These are phyloP conservation scores for Laothoe populi DNA, from an alignment of 2,888 invertebrate genomes.

Conservation along the genomic window DNA sequence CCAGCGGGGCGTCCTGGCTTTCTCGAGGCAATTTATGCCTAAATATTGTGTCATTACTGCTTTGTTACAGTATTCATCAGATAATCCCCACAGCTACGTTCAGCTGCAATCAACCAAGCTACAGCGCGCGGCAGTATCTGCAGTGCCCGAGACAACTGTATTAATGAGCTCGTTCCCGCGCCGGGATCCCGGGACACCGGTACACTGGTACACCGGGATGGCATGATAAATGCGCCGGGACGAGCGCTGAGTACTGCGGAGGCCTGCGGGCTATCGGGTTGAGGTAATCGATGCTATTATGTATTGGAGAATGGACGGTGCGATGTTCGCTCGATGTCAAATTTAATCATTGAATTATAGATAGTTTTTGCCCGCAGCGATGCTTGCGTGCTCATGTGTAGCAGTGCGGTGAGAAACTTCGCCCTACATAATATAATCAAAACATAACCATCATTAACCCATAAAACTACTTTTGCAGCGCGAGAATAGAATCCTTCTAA, in stretches of 20 bases:
- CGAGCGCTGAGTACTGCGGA: background rate
- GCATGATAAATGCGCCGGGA: conserved; percentile 1
- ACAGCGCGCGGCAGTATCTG: conserved; percentile 10
- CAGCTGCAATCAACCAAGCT: conserved; percentile 13
- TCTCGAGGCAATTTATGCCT: background rate
- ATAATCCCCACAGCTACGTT: background rate
- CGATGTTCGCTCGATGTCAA: background rate
- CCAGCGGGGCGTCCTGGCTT: background rate
- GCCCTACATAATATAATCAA: no score
- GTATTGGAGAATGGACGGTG: background rate
- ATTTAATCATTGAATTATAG: no score
- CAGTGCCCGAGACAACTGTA: conserved; percentile 2
- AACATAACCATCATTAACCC: no score
- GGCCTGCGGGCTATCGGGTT: background rate
- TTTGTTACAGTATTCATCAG: background rate
- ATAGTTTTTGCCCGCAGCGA: no score
- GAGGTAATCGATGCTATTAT: background rate
- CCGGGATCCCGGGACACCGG: background rate
- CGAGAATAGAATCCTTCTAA: no score
- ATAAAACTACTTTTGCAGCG: no score
- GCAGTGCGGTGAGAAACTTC: no score
- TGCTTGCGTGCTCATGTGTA: no score
- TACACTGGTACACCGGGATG: background rate
- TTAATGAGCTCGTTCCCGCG: background rate
- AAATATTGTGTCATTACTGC: background rate